A percentile compares a stretch with the other conserved stretches of the same genome.
These are phyloP conservation scores for Megalopta genalis DNA, from an alignment of 1,140 invertebrate species.

Conservation along the genomic window DNA sequence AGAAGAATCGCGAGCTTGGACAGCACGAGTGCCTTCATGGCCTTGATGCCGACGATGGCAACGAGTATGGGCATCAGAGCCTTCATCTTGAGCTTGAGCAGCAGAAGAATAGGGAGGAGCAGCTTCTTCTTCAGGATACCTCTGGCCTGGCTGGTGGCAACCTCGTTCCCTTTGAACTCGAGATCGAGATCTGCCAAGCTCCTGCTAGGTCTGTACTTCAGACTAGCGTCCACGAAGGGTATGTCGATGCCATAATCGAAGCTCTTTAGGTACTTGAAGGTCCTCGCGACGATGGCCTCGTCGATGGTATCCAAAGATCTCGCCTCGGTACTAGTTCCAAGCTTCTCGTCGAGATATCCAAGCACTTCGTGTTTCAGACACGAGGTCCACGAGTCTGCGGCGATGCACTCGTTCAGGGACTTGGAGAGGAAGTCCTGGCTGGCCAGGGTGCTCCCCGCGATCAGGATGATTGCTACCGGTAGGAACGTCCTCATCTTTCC, in stretches of 20 bases:
- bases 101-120: slow-evolving; percentile 87
- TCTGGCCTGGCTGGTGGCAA: slow-evolving; percentile 85
- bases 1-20: slow-evolving; percentile 90
- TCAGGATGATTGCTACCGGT: slow-evolving; percentile 64
- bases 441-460: slow-evolving; percentile 57
- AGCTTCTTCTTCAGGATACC: slow-evolving; percentile 90
- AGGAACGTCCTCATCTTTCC: slow-evolving; percentile 65
- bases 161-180: slow-evolving; percentile 84
- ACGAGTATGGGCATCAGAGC: slow-evolving; percentile 90
- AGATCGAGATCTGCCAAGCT: slow-evolving; percentile 81
- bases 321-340: slow-evolving; percentile 83
- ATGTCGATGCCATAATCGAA: slow-evolving; percentile 86
- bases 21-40: slow-evolving; percentile 89
- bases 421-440: slow-evolving; percentile 84
- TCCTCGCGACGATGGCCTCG: slow-evolving; percentile 86
- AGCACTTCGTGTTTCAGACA: slow-evolving; percentile 88
- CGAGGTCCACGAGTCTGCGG: slow-evolving; percentile 82
- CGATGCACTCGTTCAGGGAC: slow-evolving; percentile 87
- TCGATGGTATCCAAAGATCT: slow-evolving; percentile 84
- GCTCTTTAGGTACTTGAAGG: slow-evolving; percentile 84
- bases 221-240: slow-evolving; percentile 80
- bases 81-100: slow-evolving; percentile 91
- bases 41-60: slow-evolving; percentile 88
- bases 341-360: slow-evolving; percentile 85
- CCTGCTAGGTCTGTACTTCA: slow-evolving; percentile 78